Base-by-base conservation (phyloP, 2,113 vertebrate species). In the Nannospalax galili region DNA sequence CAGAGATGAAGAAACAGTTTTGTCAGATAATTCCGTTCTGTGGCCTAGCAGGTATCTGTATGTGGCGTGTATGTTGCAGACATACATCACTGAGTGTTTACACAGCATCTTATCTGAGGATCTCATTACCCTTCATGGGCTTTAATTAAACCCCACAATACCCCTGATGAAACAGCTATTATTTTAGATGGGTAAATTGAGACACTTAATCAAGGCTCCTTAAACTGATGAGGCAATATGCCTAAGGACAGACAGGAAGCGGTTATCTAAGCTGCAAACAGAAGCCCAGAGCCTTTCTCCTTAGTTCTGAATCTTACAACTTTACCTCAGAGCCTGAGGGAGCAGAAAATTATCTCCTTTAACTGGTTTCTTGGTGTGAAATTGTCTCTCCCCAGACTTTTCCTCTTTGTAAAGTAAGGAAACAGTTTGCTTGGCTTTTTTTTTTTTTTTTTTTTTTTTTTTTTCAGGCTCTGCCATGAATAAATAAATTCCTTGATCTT, bases 151-250 rank as follows among this genome's bases (percentile, higher is more conserved):
- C 9, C 40, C 78, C 85, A 93, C 85, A 95, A 89, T 84, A 79
- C 42, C 72, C 28, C 78, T 94, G 94, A 95, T 78, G 91, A 97
- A 95, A 94, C 86, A 92, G 65, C 91, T 96, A 95, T 97, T 96
- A 97, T 96, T 95, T 90, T 64, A 92, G 91, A 79, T 93, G 95
- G 82, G 92, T 95, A 97, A 96, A 95, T 91, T 92, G 96, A 97
- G 95, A 96, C 79, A 78, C 58, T 91, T 94, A 91, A 96, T 96
- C 93, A 96, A 84, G 93, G 56, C 91, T 96, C 77, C 88, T 88
- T 70, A 86, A 82, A 79, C 35, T 8, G 84, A 91, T 97, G 95
- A 97, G 70, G 96, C 94, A 97, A 96, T 74, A 35, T 84, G 95
- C 96, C 96, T 94, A 56, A 95, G 91, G 96, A 94, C 81, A 97